These are phyloP conservation scores for Lepidochitona cinerea DNA, from an alignment of 2,888 invertebrate genomes.

Conservation along the genomic window DNA sequence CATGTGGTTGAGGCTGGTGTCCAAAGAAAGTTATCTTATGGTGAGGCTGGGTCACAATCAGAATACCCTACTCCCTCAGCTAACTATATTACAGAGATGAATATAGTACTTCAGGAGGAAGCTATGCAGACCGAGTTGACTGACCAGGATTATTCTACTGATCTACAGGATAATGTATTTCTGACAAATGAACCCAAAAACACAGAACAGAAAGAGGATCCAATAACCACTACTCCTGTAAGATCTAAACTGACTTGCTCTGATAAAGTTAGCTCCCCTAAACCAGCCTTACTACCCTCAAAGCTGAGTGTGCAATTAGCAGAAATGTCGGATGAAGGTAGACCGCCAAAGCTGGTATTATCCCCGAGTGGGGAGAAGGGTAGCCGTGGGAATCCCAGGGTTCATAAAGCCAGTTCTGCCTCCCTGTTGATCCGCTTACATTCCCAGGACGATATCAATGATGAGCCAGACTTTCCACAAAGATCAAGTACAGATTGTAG, in stretches of 20 bases:
- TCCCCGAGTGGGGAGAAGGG: neutral
- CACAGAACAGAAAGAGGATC: no score
- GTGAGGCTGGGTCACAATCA: neutral
- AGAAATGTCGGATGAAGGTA: neutral
- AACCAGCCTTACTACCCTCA: neutral
- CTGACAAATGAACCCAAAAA: no score
- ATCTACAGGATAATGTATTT: neutral
- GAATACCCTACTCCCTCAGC: no score
- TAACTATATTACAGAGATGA: no score
- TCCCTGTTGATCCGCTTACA: neutral
- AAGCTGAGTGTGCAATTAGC: neutral
- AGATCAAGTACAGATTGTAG: constrained; percentile 18
- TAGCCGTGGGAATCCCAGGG: no score
- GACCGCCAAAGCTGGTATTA: neutral
- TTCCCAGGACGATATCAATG: neutral
- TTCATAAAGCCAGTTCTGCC: neutral
- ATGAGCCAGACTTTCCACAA: neutral
- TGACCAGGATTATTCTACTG: neutral
- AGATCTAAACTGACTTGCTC: no score
- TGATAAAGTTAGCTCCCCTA: no score
- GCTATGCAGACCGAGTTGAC: neutral
- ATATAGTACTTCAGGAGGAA: no score
- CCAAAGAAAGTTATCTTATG: neutral
- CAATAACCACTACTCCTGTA: no score
- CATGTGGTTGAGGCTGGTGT: neutral